A percentile compares a stretch with the other conserved stretches of the same genome.
These are phyloP conservation scores for Minunthozetes semirufus DNA, from an alignment of 2,888 invertebrate species.

Conservation along the genomic window DNA sequence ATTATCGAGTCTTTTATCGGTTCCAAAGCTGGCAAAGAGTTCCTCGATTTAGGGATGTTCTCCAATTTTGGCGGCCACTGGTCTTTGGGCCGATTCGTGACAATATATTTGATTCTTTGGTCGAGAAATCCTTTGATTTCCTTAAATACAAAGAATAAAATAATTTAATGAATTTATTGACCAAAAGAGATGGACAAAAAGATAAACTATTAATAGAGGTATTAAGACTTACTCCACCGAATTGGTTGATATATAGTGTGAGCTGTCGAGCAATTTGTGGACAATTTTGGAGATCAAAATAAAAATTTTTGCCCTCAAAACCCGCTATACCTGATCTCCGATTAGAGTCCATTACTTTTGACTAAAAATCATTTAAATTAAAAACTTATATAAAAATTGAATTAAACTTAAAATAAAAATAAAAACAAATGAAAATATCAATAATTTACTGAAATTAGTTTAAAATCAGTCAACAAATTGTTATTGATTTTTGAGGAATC, in stretches of 20 bases:
- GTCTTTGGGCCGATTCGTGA: slow-evolving; percentile 22
- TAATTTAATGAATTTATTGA: no score
- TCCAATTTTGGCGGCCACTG: slow-evolving; percentile 27
- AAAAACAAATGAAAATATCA: no score
- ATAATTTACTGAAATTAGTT: no score
- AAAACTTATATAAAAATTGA: not conserved
- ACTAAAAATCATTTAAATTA: not conserved
- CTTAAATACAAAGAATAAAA: slow-evolving; percentile 7
- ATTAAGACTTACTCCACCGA: slow-evolving; percentile 33
- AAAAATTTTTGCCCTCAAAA: slow-evolving; percentile 21
- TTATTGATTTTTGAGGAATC: not conserved
- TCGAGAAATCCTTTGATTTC: slow-evolving; percentile 17
- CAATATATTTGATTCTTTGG: slow-evolving; percentile 22
- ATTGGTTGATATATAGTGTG: slow-evolving; percentile 6
- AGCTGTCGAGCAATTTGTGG: slow-evolving; percentile 16
- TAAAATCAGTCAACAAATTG: no score
- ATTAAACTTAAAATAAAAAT: not conserved
- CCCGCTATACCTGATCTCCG: not conserved
- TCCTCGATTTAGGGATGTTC: not conserved
- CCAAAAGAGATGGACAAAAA: not conserved
- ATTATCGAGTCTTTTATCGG: not conserved
- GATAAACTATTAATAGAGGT: not conserved
- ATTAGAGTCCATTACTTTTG: not conserved
- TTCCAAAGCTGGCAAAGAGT: not conserved
- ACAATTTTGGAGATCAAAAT: slow-evolving; percentile 26